Base-by-base conservation (phyloP, 2,113 vertebrate species). In the Gnathonemus echidnorhynchus region DNA sequence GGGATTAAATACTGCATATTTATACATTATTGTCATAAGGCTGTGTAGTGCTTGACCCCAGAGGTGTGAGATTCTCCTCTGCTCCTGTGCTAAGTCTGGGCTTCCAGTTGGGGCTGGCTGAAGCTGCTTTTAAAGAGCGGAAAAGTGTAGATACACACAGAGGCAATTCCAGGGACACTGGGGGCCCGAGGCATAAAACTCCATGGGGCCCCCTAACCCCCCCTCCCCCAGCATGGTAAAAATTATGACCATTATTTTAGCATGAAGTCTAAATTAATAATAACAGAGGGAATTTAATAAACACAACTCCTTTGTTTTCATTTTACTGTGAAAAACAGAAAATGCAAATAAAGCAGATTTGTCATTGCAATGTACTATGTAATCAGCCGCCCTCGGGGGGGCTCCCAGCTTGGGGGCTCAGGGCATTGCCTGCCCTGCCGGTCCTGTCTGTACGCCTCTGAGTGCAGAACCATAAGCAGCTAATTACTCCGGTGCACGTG, bases 51-150 rank as follows among this genome's bases (percentile, higher is more conserved):
- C n/a, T 13, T 39, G 74, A 39, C 2, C 31, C 9, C 11, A 42
- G 31, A 35, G 83, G 9, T 70, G 62, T 70, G 3, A 70, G 10
- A 10, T 70, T 70, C 27, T 66, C 10, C n/a, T 70, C 62, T 31
- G n/a, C n/a, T 11, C 27, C 3, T 66, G 58, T 27, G 80, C 42
- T 45, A 19, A 85, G 46, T 19, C 46, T 3, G 45, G 45, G 80
- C 21, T 83, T 83, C 19, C 13, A 21, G 35, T 45, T 83, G 19
- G 13, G 15, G 15, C 13, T 5, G 70, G 31, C 1, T 53, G 52
- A 5, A 53, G 52, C 4, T 53, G 88, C 86, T 94, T 96, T 95
- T 96, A 94, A 95, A 94, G 95, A 95, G 52, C 4, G 17, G 52
- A 53, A 4, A 50, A 53, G 4, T 19, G 19, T 19, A 53, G 52